These are phyloP conservation scores for Sycobia sp. DNA, from an alignment of 1,140 invertebrate species.

Conservation along the genomic window DNA sequence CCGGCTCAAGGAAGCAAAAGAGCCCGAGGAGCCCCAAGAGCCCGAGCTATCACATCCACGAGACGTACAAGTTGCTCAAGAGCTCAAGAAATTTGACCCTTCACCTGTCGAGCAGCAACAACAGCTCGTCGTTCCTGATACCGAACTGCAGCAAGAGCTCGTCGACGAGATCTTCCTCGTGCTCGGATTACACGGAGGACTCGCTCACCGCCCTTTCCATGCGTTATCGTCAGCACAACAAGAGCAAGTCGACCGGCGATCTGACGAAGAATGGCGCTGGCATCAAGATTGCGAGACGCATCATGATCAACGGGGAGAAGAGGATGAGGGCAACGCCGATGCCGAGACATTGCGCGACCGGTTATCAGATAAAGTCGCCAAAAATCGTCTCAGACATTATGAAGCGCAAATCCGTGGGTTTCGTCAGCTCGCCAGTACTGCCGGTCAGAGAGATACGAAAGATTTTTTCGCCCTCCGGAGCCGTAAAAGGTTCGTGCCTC, in stretches of 20 bases:
- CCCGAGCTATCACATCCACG: neutral
- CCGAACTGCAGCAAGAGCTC: neutral
- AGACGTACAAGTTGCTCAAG: neutral
- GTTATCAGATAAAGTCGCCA: constrained; percentile 11
- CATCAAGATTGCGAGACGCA: neutral
- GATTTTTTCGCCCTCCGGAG: neutral
- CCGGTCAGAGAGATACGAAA: constrained; percentile 7
- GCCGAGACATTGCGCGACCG: too few species aligned
- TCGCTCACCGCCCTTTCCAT: neutral
- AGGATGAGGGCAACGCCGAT: neutral
- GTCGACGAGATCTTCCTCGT: neutral
- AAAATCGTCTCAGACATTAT: constrained; percentile 6
- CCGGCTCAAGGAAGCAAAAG: neutral
- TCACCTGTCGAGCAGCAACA: neutral
- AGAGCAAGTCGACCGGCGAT: constrained; percentile 1
- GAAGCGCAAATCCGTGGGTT: constrained; percentile 1
- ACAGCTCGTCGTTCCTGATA: neutral
- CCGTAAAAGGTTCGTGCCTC: neutral
- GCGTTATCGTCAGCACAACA: neutral
- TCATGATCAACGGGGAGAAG: neutral
- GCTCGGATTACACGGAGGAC: neutral
- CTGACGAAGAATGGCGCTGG: neutral
- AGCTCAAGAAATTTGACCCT: neutral
- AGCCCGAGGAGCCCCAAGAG: neutral
- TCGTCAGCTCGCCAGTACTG: constrained; percentile 1